Percentiles rank a stretch among this genome's conserved stretches.
These are phyloP conservation scores for Punctoribates punctum DNA, from an alignment of 2,888 invertebrate species.

Conservation along the genomic window DNA sequence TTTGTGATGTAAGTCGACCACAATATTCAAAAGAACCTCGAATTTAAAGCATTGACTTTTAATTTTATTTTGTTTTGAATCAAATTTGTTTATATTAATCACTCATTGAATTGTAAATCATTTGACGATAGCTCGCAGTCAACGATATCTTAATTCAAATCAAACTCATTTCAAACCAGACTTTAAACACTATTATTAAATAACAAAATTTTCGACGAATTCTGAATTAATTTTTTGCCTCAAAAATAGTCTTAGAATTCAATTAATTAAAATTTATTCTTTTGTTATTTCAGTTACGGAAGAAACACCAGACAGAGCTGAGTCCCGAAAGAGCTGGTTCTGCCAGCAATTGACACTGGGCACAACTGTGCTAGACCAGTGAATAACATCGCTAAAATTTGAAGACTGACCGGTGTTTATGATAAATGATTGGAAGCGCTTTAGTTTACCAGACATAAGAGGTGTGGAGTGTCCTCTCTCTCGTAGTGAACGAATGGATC, in stretches of 20 bases:
- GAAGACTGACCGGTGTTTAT: slow-evolving; percentile 24
- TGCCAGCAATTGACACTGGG: slow-evolving; percentile 45
- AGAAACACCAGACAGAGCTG: slow-evolving; percentile 47
- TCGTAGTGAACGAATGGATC: neutral
- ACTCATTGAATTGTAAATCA: too few species aligned
- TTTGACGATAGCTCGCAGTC: too few species aligned
- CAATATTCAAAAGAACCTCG: too few species aligned
- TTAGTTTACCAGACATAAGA: neutral
- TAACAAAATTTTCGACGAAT: too few species aligned
- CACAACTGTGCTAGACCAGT: neutral
- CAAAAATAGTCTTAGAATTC: neutral
- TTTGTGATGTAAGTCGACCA: too few species aligned
- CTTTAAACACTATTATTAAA: too few species aligned
- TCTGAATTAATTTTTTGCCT: too few species aligned
- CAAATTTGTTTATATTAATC: too few species aligned
- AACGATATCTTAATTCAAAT: too few species aligned
- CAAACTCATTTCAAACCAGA: too few species aligned
- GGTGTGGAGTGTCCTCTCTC: neutral
- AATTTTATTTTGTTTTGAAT: too few species aligned
- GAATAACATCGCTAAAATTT: neutral
- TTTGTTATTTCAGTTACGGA: slow-evolving; percentile 45
- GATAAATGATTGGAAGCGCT: neutral
- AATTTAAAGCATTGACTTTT: too few species aligned
- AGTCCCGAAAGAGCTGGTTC: slow-evolving; percentile 47
- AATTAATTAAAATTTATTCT: neutral